Base-by-base conservation (phyloP, 2,113 vertebrate genomes). In the Burhinus bistriatus region DNA sequence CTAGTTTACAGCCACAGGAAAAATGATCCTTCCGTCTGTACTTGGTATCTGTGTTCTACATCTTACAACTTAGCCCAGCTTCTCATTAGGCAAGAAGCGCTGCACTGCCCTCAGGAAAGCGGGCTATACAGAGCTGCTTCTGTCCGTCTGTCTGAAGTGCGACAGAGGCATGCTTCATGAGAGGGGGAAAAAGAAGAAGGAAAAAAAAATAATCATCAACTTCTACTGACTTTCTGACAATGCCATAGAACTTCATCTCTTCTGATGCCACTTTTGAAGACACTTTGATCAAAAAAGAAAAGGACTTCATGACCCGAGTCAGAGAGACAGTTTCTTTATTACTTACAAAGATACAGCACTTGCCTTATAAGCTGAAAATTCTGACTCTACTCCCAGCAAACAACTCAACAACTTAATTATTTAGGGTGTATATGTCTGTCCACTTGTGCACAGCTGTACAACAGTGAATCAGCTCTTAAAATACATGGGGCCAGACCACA, bases 101-200 rank as follows among this genome's bases (percentile, higher is more conserved):
- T 21, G 71, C 81, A 15, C 27, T 9, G 78, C 59, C 44, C 89
- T 10, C 15, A 38, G 45, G 51, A 14, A n/a, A 73, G 58, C 51
- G n/a, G 76, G 22, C 17, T 40, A 5, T 0, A 3, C 42, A 21
- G 42, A 47, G 47, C 59, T 73, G 65, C 62, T 36, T 6, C 71
- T 64, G 44, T 12, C 75, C 47, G 4, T 12, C 72, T 55, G 38
- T 19, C 73, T 9, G 12, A 34, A 69, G 47, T 1, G n/a, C 6
- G 5, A 30, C n/a, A 40, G 16, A 30, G 21, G 3, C 55, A 10
- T 7, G 15, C 55, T 32, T n/a, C 59, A 1, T 0, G 26, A 21
- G 17, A 15, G 36, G 7, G 26, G 15, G 5, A 7, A 15, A 29
- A 10, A 23, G 3, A 7, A 2, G 4, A 9, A 9, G 34, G 34